A percentile compares a stretch with the other conserved stretches of the same genome.
These are phyloP conservation scores for Menura novaehollandiae DNA, from an alignment of 2,113 vertebrate species.

Conservation along the genomic window DNA sequence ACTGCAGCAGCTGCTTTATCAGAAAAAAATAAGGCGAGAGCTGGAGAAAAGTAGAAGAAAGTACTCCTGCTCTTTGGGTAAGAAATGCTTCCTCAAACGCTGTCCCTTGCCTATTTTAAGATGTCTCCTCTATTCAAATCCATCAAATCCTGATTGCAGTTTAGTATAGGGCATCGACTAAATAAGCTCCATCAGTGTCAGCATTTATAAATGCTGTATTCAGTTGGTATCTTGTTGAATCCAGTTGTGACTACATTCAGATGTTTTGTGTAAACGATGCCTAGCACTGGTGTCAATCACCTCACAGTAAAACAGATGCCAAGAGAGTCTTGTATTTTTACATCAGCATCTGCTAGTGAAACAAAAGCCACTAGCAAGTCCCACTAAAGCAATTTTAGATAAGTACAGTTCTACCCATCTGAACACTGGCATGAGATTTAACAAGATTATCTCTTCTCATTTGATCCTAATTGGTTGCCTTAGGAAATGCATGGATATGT, in stretches of 20 bases:
- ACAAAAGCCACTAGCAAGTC: constrained; percentile 44
- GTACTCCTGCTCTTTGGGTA: neutral
- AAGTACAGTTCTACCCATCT: constrained; percentile 8
- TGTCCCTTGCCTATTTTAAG: neutral
- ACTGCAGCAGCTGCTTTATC: neutral
- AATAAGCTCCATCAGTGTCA: neutral
- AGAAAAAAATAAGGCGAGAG: neutral
- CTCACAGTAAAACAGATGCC: neutral
- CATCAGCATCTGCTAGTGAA: neutral
- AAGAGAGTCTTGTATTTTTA: neutral
- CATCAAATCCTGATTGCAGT: neutral
- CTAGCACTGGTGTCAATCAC: constrained; percentile 20
- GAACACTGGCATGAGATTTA: constrained; percentile 53
- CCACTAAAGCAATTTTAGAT: neutral
- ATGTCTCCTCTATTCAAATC: neutral
- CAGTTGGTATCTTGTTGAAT: neutral
- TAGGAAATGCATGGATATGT: constrained; percentile 30
- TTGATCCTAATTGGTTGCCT: constrained; percentile 55
- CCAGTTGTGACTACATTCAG: neutral
- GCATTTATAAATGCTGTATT: neutral
- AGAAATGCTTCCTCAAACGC: neutral
- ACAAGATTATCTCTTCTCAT: constrained; percentile 34
- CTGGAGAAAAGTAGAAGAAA: neutral
- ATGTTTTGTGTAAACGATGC: neutral
- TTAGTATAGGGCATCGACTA: neutral